phyloP scores from a whole-genome alignment of 2,888 invertebrate species.

The Mystacides longicornis region DNA sequence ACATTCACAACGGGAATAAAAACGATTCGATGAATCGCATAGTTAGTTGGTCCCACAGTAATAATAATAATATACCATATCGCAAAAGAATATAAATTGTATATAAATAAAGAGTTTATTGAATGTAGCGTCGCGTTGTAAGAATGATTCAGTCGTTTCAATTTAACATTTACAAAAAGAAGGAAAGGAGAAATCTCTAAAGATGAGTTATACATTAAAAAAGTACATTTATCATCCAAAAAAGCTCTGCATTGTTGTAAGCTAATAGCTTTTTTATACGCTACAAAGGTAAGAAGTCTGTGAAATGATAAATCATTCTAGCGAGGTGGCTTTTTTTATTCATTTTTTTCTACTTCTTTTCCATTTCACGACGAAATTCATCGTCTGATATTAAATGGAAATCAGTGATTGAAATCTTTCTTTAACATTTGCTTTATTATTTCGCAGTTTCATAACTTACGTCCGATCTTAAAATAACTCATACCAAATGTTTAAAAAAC shows the following conservation, averaged over 20 bases:
- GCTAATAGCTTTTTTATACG: constrained; percentile 25
- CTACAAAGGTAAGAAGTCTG: constrained; percentile 22
- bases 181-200: constrained; percentile 20
- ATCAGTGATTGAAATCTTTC: background rate
- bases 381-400: background rate
- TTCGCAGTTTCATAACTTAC: too few relatives aligned
- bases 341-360: background rate
- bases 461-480: too few relatives aligned
- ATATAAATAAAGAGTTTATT: too few relatives aligned
- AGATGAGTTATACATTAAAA: constrained; percentile 25
- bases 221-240: constrained; percentile 23
- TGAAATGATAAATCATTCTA: constrained; percentile 22
- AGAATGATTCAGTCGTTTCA: constrained; percentile 2
- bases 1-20: too few relatives aligned
- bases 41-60: too few relatives aligned
- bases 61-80: too few relatives aligned
- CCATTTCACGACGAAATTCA: background rate
- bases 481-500: too few relatives aligned
- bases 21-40: too few relatives aligned
- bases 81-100: too few relatives aligned
- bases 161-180: background rate
- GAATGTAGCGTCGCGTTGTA: background rate
- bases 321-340: constrained; percentile 14
- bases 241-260: constrained; percentile 23
- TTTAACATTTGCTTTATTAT: background rate